Evolutionary conservation across 2,113 vertebrate genomes (phyloP).

Genomic region (Melanostigma gelatinosum): DNA sequence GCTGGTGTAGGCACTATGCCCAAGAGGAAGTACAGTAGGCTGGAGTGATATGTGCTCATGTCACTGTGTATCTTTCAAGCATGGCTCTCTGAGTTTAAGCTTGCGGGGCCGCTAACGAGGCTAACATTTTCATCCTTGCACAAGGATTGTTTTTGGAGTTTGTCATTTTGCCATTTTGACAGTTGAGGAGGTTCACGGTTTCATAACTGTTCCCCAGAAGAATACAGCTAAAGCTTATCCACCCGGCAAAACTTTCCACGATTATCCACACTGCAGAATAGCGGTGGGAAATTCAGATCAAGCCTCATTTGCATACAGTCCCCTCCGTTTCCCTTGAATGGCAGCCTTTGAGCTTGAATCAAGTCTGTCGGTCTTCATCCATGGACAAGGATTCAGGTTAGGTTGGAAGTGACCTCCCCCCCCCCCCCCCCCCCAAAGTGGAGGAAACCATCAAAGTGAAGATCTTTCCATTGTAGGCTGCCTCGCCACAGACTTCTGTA

Average conservation of each 20-base stretch:
- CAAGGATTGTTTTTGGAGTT: conserved; percentile 28
- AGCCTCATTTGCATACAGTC: conserved; percentile 60
- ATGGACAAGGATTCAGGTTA: conserved; percentile 15
- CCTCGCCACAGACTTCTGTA: conserved; percentile 36
- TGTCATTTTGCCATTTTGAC: conserved; percentile 51
- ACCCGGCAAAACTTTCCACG: conserved; percentile 46
- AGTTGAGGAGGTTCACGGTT: conserved; percentile 43
- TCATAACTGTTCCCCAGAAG: conserved; percentile 46
- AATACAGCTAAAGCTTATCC: conserved; percentile 49
- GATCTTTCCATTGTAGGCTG: conserved; percentile 3
- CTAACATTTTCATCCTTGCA: conserved; percentile 45
- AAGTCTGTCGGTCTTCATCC: conserved; percentile 18
- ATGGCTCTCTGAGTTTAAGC: conserved; percentile 48
- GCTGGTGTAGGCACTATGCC: conserved; percentile 47
- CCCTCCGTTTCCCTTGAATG: conserved; percentile 35
- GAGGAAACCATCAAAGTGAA: conserved; percentile 50
- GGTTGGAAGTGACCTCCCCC: conserved; percentile 32
- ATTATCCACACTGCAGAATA: conserved; percentile 51
- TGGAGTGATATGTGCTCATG: conserved; percentile 67
- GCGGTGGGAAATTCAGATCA: conserved; percentile 54
- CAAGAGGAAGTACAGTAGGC: conserved; percentile 64
- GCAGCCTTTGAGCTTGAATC: conserved; percentile 43
- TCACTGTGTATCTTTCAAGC: conserved; percentile 66
- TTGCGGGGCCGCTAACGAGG: conserved; percentile 38
- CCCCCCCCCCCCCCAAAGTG: conserved; percentile 43